Percentiles rank a stretch among this genome's conserved stretches.
These are phyloP conservation scores for Arctia plantaginis DNA, from an alignment of 2,888 invertebrate genomes.

Conservation along the genomic window DNA sequence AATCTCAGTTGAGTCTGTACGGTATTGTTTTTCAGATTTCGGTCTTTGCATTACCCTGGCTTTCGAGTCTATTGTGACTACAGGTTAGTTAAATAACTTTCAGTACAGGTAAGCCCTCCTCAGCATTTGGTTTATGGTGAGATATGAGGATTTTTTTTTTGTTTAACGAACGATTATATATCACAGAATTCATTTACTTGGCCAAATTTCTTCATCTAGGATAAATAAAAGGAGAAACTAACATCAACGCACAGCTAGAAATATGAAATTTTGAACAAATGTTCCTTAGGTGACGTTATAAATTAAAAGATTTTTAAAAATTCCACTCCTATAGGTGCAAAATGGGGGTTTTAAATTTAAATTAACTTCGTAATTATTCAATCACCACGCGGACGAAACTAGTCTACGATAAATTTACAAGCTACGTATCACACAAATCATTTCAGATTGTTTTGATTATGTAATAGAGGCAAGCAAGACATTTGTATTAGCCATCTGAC, in stretches of 20 bases:
- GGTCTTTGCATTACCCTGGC: conserved; percentile 45
- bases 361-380: too few species aligned
- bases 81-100: conserved; percentile 34
- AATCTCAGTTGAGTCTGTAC: conserved; percentile 47
- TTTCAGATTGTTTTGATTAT: background rate
- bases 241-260: too few species aligned
- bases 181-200: background rate
- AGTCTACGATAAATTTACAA: too few species aligned
- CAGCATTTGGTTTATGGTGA: background rate
- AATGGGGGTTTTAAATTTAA: too few species aligned
- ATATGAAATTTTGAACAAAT: too few species aligned
- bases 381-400: too few species aligned
- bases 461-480: too few species aligned
- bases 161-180: background rate
- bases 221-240: too few species aligned
- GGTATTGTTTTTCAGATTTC: conserved; percentile 46
- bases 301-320: too few species aligned
- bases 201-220: background rate
- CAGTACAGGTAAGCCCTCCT: background rate
- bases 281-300: too few species aligned
- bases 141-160: conserved; percentile 1
- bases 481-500: too few species aligned
- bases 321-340: too few species aligned
- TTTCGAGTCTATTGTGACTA: conserved; percentile 43
- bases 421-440: background rate